Evolutionary conservation across 2,113 vertebrate species (phyloP), one percentile per base, ranked within the genome.

Genomic region (Odontesthes bonariensis): DNA sequence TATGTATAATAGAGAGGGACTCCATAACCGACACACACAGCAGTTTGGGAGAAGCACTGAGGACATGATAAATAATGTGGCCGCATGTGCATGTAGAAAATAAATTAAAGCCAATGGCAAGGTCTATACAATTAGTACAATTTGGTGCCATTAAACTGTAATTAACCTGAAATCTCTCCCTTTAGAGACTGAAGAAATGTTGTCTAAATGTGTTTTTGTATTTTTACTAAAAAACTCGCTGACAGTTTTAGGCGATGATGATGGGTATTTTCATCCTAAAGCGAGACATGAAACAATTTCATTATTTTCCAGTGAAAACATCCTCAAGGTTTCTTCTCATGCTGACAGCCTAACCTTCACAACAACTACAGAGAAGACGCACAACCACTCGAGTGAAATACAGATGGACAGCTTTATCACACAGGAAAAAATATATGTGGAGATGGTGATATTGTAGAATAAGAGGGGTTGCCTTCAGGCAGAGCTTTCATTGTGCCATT

Each of bases 21-120:
- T 14, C 10, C 33, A 44, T 64, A 67, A 74, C 55, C 13, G 16
- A 35, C 63, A 49, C 46, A 75, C 42, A 38, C 52, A 22, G 59
- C 69, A 42, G 49, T 63, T 84, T 53, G 0, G 16, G 31, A 22
- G 32, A 54, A 71, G 6, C 38, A 40, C 20, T 20, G 23, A 73
- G 54, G 49, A 80, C 51, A 82, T 38, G 67, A 76, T 75, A 67
- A 72, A 79, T 65, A 59, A 75, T 58, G 63, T 73, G 57, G 38
- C 56, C 79, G 66, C 81, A 67, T 82, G 55, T 54, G 56, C 12
- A 9, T 42, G 20, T 38, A 5, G 16, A 54, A 75, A 79, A 68
- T 76, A 17, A 79, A 81, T 80, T 67, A 31, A 13, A 61, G 70
- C 88, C 90, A 61, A 13, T 69, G 85, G 86, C 79, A 88, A 88